These are phyloP conservation scores for Ophiothrix spiculata DNA, from an alignment of 35 echinoderm and acorn worm species.

Conservation along the genomic window DNA sequence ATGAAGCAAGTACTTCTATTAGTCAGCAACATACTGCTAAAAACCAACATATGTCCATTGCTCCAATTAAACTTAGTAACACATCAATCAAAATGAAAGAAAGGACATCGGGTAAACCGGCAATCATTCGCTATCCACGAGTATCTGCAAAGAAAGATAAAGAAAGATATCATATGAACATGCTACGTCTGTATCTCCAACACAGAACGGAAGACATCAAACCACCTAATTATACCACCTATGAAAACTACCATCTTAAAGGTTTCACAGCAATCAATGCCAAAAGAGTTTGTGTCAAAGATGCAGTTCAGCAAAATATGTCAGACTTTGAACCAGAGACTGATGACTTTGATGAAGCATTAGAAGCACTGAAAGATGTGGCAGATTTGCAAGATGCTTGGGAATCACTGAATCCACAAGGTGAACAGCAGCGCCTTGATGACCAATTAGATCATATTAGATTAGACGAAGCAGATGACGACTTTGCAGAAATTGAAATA, in stretches of 20 bases:
- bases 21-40: too few relatives aligned
- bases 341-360: slow-evolving; percentile 50
- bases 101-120: slow-evolving; percentile 20
- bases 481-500: slow-evolving; percentile 20
- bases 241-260: slow-evolving; percentile 31
- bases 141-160: background rate
- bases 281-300: slow-evolving; percentile 11
- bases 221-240: slow-evolving; percentile 22
- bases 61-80: slow-evolving; percentile 32
- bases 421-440: slow-evolving; percentile 47
- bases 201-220: slow-evolving; percentile 52
- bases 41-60: too few relatives aligned
- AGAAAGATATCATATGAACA: slow-evolving; percentile 39
- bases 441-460: background rate
- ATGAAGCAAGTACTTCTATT: too few relatives aligned
- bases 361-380: slow-evolving; percentile 14
- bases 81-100: slow-evolving; percentile 33
- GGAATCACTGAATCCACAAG: slow-evolving; percentile 39
- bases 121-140: slow-evolving; percentile 48
- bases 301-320: slow-evolving; percentile 43
- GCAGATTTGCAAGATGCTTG: slow-evolving; percentile 51
- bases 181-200: slow-evolving; percentile 43
- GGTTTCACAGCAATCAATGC: slow-evolving; percentile 6
- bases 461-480: slow-evolving; percentile 15
- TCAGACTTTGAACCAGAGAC: slow-evolving; percentile 27